A percentile compares a stretch with the other conserved stretches of the same genome.
Evolutionary conservation across 2,113 vertebrate species (phyloP).

Genomic region (Pontoporia blainvillei): DNA sequence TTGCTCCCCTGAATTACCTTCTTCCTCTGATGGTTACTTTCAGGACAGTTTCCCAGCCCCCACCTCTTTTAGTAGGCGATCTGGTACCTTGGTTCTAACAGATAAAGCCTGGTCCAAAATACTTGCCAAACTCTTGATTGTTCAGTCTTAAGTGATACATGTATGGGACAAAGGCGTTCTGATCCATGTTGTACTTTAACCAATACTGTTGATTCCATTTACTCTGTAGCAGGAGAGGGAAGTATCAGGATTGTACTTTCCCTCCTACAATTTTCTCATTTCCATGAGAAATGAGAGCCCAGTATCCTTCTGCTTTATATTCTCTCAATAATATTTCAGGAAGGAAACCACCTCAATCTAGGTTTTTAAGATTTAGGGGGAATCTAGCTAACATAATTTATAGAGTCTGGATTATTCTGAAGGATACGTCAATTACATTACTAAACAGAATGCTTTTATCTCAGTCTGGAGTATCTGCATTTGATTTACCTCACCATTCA

Average conservation of each 20-base stretch:
- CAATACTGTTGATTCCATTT: not conserved
- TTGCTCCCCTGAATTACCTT: not conserved
- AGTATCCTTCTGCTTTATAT: not conserved
- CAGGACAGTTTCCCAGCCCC: not conserved
- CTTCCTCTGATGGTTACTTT: not conserved
- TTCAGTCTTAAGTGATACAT: not conserved
- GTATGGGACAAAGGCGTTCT: not conserved
- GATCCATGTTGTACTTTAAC: not conserved
- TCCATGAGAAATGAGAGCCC: not conserved
- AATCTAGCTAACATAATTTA: not conserved
- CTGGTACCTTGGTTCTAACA: not conserved
- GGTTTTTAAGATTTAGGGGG: not conserved
- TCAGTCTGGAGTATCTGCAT: not conserved
- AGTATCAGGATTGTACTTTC: not conserved
- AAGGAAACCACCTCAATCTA: not conserved
- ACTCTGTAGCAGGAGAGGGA: not conserved
- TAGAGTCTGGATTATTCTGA: not conserved
- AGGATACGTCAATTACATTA: not conserved
- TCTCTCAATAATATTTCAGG: not conserved
- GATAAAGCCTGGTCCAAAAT: not conserved
- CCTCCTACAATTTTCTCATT: not conserved
- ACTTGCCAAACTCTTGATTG: not conserved
- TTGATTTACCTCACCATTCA: not conserved
- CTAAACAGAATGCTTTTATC: not conserved
- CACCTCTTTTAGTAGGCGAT: not conserved